Conservation (phyloP, 2,888 invertebrate species). For the Lamellibrachia columna region DNA sequence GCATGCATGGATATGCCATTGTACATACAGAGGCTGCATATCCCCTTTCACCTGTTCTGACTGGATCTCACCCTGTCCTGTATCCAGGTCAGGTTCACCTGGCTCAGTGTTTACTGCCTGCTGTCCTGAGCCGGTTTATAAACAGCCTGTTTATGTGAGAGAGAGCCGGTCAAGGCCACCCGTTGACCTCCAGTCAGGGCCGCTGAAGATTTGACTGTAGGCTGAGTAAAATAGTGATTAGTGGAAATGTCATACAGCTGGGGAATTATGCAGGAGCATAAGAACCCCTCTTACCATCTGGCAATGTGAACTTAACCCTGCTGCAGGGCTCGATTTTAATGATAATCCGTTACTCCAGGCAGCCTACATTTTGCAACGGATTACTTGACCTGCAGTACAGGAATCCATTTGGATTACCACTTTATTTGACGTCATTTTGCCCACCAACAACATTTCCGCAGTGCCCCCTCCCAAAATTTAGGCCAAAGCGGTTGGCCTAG, state of each 20-base stretch:
- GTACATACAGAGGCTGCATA: neutral
- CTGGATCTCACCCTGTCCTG: neutral
- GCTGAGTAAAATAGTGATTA: neutral
- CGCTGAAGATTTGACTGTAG: neutral
- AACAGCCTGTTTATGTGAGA: constrained; percentile 9
- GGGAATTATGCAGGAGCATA: neutral
- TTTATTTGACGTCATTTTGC: too few relatives aligned
- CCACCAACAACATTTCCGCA: too few relatives aligned
- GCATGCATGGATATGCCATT: neutral
- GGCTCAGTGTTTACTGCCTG: neutral
- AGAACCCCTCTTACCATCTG: neutral
- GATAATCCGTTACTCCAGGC: too few relatives aligned
- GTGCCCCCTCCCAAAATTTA: too few relatives aligned
- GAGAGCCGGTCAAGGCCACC: neutral
- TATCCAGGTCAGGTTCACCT: neutral
- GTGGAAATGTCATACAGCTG: neutral
- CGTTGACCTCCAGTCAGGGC: neutral
- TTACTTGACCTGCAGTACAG: too few relatives aligned
- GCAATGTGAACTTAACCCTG: neutral
- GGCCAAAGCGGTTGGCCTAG: too few relatives aligned
- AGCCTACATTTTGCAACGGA: too few relatives aligned
- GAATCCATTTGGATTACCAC: too few relatives aligned
- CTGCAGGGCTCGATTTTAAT: too few relatives aligned
- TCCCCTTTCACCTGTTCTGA: neutral
- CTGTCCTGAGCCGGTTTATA: neutral